Evolutionary conservation across 2,888 invertebrate species (phyloP).

Genomic region (Hemaris fuciformis): DNA sequence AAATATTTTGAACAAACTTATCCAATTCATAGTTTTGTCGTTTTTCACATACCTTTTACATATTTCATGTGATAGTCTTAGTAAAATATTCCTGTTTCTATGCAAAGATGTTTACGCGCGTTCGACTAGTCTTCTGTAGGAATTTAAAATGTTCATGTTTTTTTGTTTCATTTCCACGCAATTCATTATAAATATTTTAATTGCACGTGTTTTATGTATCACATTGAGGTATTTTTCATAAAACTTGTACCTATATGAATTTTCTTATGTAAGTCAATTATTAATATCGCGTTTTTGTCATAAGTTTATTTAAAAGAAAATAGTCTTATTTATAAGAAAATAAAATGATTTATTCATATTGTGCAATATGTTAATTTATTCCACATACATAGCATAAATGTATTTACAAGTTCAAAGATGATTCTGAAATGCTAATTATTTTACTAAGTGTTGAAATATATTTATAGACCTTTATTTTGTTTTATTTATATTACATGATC

Average conservation of each 20-base stretch:
- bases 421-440: too few species aligned
- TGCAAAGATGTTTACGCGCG: not conserved
- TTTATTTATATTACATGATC: too few species aligned
- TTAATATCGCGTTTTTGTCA: not conserved
- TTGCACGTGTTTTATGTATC: not conserved
- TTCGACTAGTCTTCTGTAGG: not conserved
- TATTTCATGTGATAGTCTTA: not conserved
- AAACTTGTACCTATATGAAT: not conserved
- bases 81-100: not conserved
- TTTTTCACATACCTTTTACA: not conserved
- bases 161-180: not conserved
- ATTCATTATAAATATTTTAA: not conserved
- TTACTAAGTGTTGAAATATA: too few species aligned
- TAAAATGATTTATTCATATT: not conserved
- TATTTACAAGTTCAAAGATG: too few species aligned
- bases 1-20: slow-evolving; percentile 37
- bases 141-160: not conserved
- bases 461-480: too few species aligned
- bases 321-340: not conserved
- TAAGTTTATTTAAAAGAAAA: not conserved
- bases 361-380: not conserved
- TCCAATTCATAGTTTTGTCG: not conserved
- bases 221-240: not conserved
- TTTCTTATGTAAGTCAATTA: not conserved
- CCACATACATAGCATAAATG: not conserved